Evolutionary conservation across 2,113 vertebrate genomes (phyloP).

Genomic region (Ictalurus punctatus): DNA sequence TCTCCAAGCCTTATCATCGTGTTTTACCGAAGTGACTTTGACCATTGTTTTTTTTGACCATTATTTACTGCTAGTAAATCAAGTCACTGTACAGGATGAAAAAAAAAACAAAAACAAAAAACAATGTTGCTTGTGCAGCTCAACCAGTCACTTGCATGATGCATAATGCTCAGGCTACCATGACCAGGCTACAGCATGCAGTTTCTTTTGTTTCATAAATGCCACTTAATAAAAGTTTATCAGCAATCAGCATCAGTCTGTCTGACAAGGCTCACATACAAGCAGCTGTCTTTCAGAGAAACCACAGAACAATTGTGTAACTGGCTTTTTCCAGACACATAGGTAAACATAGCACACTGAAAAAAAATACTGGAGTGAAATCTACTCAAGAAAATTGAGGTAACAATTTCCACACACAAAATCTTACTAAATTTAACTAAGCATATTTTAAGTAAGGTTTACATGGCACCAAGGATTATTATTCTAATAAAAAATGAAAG

Average conservation of each 20-base stretch:
- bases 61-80: no score
- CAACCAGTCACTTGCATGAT: not conserved
- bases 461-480: not conserved
- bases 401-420: not conserved
- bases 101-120: not conserved
- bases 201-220: not conserved
- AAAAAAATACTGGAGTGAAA: not conserved
- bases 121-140: not conserved
- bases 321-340: not conserved
- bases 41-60: no score
- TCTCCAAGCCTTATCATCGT: no score
- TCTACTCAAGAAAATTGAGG: not conserved
- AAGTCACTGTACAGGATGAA: not conserved
- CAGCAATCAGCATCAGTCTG: not conserved
- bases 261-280: not conserved
- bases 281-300: not conserved
- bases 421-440: not conserved
- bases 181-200: not conserved
- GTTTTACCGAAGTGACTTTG: no score
- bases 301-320: not conserved
- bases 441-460: not conserved
- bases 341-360: not conserved
- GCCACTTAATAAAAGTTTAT: not conserved
- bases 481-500: not conserved
- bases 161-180: not conserved